Evolutionary conservation across 2,797 vertebrate species (phyloP).

Genomic region (Coendou prehensilis): DNA sequence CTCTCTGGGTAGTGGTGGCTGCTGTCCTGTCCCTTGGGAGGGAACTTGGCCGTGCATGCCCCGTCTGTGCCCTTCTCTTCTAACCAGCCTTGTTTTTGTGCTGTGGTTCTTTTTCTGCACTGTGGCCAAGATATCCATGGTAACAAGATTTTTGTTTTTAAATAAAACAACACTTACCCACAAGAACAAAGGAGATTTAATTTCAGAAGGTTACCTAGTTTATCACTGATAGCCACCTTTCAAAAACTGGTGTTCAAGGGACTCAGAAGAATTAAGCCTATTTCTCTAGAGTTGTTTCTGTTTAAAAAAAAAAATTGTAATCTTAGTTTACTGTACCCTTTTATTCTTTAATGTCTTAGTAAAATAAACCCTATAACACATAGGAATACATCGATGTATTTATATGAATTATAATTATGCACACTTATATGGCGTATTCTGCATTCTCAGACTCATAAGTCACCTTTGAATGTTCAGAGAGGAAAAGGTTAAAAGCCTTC

Average conservation of each 20-base stretch:
- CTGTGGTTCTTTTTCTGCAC: constrained; percentile 26
- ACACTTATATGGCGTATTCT: background rate
- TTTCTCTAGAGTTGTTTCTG: background rate
- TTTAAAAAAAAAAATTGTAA: background rate
- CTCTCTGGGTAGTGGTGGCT: constrained; percentile 62
- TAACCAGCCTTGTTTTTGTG: background rate
- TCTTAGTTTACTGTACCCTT: background rate
- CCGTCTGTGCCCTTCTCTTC: background rate
- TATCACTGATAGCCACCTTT: background rate
- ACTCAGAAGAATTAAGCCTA: too few species aligned
- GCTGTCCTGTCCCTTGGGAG: background rate
- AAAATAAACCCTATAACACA: background rate
- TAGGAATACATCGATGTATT: background rate
- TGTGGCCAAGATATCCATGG: constrained; percentile 40
- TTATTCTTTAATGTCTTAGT: background rate
- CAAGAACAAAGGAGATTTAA: background rate
- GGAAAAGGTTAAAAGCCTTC: constrained; percentile 35
- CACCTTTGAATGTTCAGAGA: background rate
- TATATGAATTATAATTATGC: background rate
- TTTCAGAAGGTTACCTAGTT: background rate
- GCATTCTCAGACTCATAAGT: background rate
- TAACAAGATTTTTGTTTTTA: constrained; percentile 34
- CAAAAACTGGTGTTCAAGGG: background rate
- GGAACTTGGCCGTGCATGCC: constrained; percentile 6
- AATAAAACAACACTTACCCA: background rate